Evolutionary conservation across 2,888 invertebrate species (phyloP).

Genomic region (Cephus pulcher): DNA sequence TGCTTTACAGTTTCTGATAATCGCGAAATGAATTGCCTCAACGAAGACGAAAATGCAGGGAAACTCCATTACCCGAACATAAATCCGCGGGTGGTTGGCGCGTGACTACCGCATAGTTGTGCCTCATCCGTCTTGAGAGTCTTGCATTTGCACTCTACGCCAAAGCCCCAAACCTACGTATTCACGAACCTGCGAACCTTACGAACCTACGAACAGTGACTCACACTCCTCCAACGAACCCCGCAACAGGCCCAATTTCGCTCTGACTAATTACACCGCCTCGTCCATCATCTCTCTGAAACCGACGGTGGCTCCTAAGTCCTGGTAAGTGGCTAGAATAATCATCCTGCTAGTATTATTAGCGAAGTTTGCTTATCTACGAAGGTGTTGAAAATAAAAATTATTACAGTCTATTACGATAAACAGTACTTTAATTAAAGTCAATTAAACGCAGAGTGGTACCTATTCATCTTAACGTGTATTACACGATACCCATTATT

Average conservation of each 20-base stretch:
- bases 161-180: constrained; percentile 11
- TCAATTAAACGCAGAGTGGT: neutral
- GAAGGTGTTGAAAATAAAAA: neutral
- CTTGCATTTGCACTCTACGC: constrained; percentile 38
- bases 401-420: neutral
- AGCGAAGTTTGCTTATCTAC: neutral
- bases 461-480: neutral
- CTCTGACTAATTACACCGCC: constrained; percentile 22
- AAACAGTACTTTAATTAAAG: constrained; percentile 1
- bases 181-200: constrained; percentile 12
- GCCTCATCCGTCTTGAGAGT: constrained; percentile 38
- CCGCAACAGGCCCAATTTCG: constrained; percentile 8
- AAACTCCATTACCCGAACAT: constrained; percentile 42
- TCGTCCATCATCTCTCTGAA: constrained; percentile 19
- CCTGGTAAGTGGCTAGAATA: constrained; percentile 15
- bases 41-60: constrained; percentile 9
- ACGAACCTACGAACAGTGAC: neutral
- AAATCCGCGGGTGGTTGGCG: constrained; percentile 41
- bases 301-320: neutral
- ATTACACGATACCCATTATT: neutral
- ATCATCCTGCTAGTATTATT: constrained; percentile 12
- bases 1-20: constrained; percentile 18
- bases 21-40: constrained; percentile 13
- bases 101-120: constrained; percentile 44
- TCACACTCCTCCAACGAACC: neutral